Evolutionary conservation across 2,797 vertebrate species (phyloP).

Genomic region (Myoxocephalus aenaeus): DNA sequence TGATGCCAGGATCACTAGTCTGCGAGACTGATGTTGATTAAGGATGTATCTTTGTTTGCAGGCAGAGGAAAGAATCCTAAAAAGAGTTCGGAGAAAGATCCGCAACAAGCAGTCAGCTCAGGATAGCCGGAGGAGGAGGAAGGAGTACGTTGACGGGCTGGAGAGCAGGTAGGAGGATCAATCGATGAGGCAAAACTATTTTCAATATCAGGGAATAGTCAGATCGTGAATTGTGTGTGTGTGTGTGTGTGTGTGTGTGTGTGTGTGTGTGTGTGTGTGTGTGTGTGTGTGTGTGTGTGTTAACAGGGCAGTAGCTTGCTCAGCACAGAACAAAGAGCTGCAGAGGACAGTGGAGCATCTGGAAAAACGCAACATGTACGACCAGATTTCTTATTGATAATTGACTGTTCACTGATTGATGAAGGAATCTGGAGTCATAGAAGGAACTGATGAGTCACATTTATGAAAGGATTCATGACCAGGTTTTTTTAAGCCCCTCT

Average conservation of each 20-base stretch:
- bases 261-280: background rate
- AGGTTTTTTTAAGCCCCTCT: no score
- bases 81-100: conserved; percentile 93
- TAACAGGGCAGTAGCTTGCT: conserved; percentile 87
- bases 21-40: background rate
- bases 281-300: background rate
- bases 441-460: background rate
- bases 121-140: conserved; percentile 91
- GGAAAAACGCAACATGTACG: conserved; percentile 88
- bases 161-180: conserved; percentile 85
- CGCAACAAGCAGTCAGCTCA: conserved; percentile 95
- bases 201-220: background rate
- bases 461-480: background rate
- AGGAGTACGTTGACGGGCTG: conserved; percentile 91
- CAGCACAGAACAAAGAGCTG: conserved; percentile 90
- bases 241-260: background rate
- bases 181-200: background rate
- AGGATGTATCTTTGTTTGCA: conserved; percentile 42
- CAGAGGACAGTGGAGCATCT: conserved; percentile 89
- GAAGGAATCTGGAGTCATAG: background rate
- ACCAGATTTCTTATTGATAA: background rate
- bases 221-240: background rate
- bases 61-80: conserved; percentile 91
- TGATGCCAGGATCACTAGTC: background rate
- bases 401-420: background rate